These are phyloP conservation scores for Prunella himalayana DNA, from an alignment of 2,113 vertebrate species.

Conservation along the genomic window DNA sequence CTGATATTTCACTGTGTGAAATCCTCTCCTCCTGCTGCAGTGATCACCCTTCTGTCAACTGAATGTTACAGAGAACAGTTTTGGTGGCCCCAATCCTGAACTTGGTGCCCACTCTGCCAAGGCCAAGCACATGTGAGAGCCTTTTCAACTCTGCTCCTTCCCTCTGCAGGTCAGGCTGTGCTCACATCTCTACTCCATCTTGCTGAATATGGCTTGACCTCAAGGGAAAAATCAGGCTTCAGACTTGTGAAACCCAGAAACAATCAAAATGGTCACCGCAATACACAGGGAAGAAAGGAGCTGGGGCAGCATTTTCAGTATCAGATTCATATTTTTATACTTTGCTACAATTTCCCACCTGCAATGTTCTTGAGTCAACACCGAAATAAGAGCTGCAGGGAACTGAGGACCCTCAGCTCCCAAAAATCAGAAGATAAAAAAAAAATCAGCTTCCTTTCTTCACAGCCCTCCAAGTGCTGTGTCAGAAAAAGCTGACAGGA, in stretches of 20 bases:
- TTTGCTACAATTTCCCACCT: background rate
- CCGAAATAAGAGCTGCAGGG: background rate
- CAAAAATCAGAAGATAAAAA: background rate
- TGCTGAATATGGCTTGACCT: background rate
- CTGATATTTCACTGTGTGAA: background rate
- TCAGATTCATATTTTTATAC: background rate
- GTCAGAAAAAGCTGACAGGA: background rate
- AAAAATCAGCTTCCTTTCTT: background rate
- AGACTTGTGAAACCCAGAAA: background rate
- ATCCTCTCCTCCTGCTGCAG: background rate
- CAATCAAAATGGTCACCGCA: background rate
- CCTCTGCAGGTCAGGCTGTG: background rate
- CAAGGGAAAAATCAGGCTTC: background rate
- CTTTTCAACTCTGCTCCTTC: background rate
- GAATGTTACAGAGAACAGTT: background rate
- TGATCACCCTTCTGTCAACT: background rate
- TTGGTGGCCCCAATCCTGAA: fast-evolving
- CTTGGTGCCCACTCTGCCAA: background rate
- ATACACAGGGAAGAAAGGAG: background rate
- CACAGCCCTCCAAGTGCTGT: background rate
- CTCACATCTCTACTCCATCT: background rate
- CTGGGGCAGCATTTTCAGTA: background rate
- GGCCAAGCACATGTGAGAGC: background rate
- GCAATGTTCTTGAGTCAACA: background rate
- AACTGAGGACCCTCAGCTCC: background rate